Percentiles rank a stretch among this genome's conserved stretches.
Evolutionary conservation across 2,888 invertebrate genomes (phyloP).

Genomic region (Girardia tigrina): DNA sequence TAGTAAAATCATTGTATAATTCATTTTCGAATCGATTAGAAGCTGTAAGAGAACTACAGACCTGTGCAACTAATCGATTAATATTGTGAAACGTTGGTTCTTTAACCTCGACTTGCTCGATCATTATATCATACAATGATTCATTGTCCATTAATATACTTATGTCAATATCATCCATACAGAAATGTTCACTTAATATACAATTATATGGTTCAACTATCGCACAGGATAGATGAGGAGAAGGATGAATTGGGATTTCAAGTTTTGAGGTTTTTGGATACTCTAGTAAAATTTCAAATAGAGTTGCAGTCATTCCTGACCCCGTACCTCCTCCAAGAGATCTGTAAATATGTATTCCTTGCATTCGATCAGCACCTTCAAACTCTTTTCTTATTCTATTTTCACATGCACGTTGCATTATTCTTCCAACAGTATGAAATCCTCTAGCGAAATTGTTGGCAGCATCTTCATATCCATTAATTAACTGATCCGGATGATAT

Average conservation of each 20-base stretch:
- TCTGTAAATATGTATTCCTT: constrained; percentile 37
- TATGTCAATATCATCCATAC: constrained; percentile 75
- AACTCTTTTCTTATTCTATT: constrained; percentile 60
- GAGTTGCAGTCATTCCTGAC: constrained; percentile 43
- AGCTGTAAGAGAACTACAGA: constrained; percentile 30
- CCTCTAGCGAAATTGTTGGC: constrained; percentile 70
- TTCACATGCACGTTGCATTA: constrained; percentile 61
- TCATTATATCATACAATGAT: constrained; percentile 39
- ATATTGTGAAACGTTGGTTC: constrained; percentile 69
- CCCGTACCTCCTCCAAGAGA: constrained; percentile 38
- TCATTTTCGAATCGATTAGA: constrained; percentile 30
- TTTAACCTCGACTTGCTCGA: constrained; percentile 61
- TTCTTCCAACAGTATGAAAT: constrained; percentile 63
- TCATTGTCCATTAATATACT: constrained; percentile 51
- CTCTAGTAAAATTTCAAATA: constrained; percentile 58
- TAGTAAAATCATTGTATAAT: constrained; percentile 24
- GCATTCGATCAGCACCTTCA: constrained; percentile 63
- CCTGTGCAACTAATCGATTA: constrained; percentile 64
- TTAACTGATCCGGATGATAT: constrained; percentile 46
- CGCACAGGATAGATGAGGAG: constrained; percentile 40
- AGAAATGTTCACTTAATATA: constrained; percentile 78
- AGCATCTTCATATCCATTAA: constrained; percentile 64
- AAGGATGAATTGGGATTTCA: constrained; percentile 43
- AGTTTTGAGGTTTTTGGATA: constrained; percentile 52
- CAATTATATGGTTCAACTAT: constrained; percentile 61